Conservation (phyloP, 2,888 invertebrate species). For the Microplitis manilae region DNA sequence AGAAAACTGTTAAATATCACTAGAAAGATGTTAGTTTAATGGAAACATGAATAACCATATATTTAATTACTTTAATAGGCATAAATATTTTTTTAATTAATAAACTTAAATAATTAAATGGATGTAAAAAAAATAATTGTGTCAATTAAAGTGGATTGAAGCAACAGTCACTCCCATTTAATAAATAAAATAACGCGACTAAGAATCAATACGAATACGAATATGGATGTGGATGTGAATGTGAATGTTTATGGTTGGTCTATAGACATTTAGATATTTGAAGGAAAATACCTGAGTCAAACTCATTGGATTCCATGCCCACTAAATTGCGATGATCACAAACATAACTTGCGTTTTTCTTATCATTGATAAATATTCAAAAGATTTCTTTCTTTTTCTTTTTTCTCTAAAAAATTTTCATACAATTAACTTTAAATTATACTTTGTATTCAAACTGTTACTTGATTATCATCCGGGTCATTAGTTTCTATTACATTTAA, state of each 20-base stretch:
- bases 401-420: background rate
- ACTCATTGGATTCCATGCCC: conserved; percentile 24
- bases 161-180: background rate
- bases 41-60: too few species aligned
- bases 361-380: too few species aligned
- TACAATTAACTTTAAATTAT: background rate
- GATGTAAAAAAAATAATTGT: background rate
- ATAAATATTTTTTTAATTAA: too few species aligned
- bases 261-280: conserved; percentile 26
- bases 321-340: conserved; percentile 25
- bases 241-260: background rate
- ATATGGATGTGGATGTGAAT: background rate
- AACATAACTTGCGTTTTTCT: background rate
- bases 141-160: background rate
- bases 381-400: too few species aligned
- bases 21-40: too few species aligned
- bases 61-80: too few species aligned
- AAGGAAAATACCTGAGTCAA: conserved; percentile 26
- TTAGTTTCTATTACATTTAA: too few species aligned
- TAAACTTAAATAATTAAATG: background rate
- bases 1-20: too few species aligned
- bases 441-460: background rate
- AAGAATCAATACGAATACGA: conserved; percentile 26
- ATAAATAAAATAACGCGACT: background rate
- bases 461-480: too few species aligned